Conservation (phyloP, 2,888 invertebrate species). For the Drosophila setosimentum region DNA sequence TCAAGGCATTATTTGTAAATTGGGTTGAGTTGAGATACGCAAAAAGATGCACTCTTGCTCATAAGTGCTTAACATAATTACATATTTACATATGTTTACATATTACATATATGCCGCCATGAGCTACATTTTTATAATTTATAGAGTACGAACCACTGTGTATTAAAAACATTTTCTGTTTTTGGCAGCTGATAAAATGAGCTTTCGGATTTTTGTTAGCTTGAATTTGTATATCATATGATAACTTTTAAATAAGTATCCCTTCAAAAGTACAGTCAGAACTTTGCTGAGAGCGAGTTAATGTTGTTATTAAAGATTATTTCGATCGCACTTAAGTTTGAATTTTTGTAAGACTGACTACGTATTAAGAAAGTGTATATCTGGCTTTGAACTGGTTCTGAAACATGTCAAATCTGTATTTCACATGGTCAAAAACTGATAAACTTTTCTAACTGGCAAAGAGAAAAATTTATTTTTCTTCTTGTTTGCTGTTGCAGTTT, state of each 20-base stretch:
- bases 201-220: no score
- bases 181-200: not conserved
- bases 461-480: conserved; percentile 12
- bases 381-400: not conserved
- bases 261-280: not conserved
- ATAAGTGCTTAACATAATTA: not conserved
- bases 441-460: conserved; percentile 10
- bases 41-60: not conserved
- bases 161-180: not conserved
- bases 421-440: conserved; percentile 2
- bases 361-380: not conserved
- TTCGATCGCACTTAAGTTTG: not conserved
- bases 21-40: conserved; percentile 27
- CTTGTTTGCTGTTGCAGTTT: conserved; percentile 40
- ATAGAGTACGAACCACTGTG: not conserved
- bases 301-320: not conserved
- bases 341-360: not conserved
- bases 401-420: conserved; percentile 6
- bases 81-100: not conserved
- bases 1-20: conserved; percentile 33
- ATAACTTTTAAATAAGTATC: not conserved
- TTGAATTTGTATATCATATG: no score
- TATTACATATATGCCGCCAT: not conserved
- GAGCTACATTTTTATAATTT: not conserved
- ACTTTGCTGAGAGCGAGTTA: not conserved